Evolutionary conservation across 37 sponge, comb jelly and placozoan genomes (phyloP).

Genomic region (Aplysina aerophoba): DNA sequence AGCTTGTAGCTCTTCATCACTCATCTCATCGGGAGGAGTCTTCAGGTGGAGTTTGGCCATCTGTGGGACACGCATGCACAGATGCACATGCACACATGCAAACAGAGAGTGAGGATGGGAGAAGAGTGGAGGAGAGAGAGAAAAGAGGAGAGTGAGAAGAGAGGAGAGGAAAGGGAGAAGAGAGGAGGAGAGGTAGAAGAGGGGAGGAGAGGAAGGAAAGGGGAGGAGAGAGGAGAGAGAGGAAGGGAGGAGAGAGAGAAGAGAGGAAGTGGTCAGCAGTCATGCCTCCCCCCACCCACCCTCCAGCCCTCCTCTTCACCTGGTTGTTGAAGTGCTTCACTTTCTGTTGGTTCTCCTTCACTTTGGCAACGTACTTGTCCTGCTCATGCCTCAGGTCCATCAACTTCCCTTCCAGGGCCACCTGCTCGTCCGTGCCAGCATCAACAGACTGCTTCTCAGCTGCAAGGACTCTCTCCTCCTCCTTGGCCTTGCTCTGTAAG

Average conservation of each 20-base stretch:
- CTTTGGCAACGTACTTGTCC: slow-evolving; percentile 64
- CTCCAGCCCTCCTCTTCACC: slow-evolving; percentile 33
- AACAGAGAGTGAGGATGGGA: neutral
- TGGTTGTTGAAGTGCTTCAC: slow-evolving; percentile 85
- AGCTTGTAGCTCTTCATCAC: slow-evolving; percentile 66
- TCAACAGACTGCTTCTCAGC: slow-evolving; percentile 63
- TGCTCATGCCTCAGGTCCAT: slow-evolving; percentile 76
- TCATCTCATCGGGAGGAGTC: slow-evolving; percentile 49
- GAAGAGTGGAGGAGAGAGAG: neutral
- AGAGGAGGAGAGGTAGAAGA: neutral
- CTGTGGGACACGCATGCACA: slow-evolving; percentile 27
- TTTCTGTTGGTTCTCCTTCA: slow-evolving; percentile 85
- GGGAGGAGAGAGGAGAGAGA: neutral
- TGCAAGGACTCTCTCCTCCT: slow-evolving; percentile 36
- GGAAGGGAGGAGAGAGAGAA: neutral
- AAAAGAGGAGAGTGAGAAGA: neutral
- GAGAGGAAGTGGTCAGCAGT: neutral
- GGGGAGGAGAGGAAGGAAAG: neutral
- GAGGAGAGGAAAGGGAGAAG: neutral
- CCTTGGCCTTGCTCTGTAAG: slow-evolving; percentile 38
- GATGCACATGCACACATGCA: neutral
- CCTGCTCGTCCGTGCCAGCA: slow-evolving; percentile 55
- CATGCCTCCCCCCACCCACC: neutral
- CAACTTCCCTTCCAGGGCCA: slow-evolving; percentile 48
- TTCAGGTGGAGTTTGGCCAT: slow-evolving; percentile 70